Conservation (phyloP, 2,113 vertebrate genomes). For the Micronisus gabar region DNA sequence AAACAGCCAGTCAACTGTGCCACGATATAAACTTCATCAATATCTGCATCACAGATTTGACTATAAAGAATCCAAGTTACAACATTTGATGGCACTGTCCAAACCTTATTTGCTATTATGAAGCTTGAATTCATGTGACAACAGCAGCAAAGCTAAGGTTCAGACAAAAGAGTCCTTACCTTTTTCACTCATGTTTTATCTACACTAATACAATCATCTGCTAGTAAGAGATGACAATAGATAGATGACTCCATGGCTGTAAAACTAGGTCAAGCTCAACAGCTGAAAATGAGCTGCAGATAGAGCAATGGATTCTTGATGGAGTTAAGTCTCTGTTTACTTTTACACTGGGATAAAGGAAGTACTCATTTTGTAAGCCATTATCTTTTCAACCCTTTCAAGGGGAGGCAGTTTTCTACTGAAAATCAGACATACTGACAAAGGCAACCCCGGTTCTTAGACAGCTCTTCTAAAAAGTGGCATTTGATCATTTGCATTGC, state of each 20-base stretch:
- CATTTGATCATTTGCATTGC: neutral
- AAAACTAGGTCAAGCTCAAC: neutral
- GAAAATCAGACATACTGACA: neutral
- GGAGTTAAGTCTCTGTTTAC: neutral
- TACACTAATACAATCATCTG: neutral
- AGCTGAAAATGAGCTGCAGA: neutral
- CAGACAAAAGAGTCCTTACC: neutral
- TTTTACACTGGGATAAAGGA: neutral
- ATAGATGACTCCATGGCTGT: neutral
- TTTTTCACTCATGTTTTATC: neutral
- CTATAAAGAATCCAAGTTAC: neutral
- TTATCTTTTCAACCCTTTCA: neutral
- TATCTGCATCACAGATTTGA: neutral
- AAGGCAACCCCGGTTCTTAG: neutral
- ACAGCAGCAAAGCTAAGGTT: neutral
- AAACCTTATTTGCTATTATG: neutral
- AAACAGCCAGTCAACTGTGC: neutral
- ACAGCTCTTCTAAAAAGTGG: neutral
- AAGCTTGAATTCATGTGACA: neutral
- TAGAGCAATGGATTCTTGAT: neutral
- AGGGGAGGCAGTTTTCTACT: neutral
- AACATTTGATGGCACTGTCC: neutral
- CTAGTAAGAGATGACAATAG: neutral
- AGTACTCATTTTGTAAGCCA: neutral
- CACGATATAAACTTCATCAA: neutral